Conservation (phyloP, 2,113 vertebrate species). For the Haemorhous mexicanus region DNA sequence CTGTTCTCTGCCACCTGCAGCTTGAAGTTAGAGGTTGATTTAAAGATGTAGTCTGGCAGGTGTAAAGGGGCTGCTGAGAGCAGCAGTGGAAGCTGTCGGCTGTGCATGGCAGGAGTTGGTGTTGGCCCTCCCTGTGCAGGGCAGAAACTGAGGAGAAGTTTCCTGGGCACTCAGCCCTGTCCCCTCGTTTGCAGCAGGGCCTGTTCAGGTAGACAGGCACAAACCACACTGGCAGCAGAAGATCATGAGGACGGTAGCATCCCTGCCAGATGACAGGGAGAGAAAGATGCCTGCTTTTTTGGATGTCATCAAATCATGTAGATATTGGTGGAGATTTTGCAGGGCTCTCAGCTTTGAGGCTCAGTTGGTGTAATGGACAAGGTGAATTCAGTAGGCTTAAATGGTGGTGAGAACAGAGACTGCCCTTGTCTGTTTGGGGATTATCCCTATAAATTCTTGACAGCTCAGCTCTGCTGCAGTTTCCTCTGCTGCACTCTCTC, state of each 20-base stretch:
- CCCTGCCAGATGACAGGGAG: neutral
- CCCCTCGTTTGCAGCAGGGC: neutral
- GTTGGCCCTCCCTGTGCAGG: neutral
- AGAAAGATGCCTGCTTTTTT: neutral
- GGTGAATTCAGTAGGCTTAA: neutral
- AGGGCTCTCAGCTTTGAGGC: neutral
- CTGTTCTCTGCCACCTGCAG: neutral
- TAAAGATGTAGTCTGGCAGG: neutral
- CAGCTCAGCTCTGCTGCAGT: neutral
- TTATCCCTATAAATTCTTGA: neutral
- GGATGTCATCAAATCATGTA: neutral
- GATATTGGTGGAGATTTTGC: neutral
- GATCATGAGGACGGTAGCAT: neutral
- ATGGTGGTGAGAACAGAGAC: neutral
- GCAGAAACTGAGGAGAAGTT: neutral
- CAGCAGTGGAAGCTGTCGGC: neutral
- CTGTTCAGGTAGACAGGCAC: neutral
- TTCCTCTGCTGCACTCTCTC: neutral
- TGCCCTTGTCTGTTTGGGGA: neutral
- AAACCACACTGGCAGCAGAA: neutral
- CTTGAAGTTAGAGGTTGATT: neutral
- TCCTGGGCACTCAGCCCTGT: neutral
- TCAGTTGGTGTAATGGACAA: neutral
- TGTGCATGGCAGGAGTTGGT: fast-evolving
- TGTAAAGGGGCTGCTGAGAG: neutral